Evolutionary conservation across 2,113 vertebrate species (phyloP).

Genomic region (Eptesicus fuscus): DNA sequence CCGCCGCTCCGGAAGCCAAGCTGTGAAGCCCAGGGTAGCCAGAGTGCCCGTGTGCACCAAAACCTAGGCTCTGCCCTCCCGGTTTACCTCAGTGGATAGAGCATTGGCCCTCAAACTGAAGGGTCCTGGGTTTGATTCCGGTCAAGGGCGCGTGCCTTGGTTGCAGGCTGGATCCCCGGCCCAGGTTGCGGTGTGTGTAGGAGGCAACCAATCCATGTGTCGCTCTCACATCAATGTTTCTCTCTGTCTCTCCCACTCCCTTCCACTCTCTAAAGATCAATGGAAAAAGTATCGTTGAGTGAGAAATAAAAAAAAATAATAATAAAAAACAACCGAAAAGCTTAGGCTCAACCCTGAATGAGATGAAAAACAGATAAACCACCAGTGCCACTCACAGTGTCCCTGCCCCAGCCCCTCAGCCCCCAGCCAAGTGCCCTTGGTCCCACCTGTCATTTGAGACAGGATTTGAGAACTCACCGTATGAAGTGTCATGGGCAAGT

Average conservation of each 20-base stretch:
- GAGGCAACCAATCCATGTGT: too few species aligned
- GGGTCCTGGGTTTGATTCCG: too few species aligned
- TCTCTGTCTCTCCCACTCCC: too few species aligned
- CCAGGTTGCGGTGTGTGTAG: too few species aligned
- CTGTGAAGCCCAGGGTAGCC: neutral
- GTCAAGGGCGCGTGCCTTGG: too few species aligned
- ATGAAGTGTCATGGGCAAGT: neutral
- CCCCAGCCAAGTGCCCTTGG: neutral
- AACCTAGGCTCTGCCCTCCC: neutral
- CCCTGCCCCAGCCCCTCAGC: neutral
- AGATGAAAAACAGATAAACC: neutral
- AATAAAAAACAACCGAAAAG: neutral
- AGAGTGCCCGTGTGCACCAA: neutral
- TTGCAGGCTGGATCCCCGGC: too few species aligned
- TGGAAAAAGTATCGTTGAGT: too few species aligned
- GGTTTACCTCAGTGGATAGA: too few species aligned
- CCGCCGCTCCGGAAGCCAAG: neutral
- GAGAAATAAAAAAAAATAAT: too few species aligned
- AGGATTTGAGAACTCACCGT: neutral
- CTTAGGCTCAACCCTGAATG: neutral
- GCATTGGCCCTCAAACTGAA: too few species aligned
- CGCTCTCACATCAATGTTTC: too few species aligned
- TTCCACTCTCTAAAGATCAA: too few species aligned
- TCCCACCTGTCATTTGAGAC: neutral
- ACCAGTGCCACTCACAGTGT: fast-evolving